Percentiles rank a stretch among this genome's conserved stretches.
Conservation (phyloP, 35 echinoderm and acorn worm genomes). For the Ptychodera flava region DNA sequence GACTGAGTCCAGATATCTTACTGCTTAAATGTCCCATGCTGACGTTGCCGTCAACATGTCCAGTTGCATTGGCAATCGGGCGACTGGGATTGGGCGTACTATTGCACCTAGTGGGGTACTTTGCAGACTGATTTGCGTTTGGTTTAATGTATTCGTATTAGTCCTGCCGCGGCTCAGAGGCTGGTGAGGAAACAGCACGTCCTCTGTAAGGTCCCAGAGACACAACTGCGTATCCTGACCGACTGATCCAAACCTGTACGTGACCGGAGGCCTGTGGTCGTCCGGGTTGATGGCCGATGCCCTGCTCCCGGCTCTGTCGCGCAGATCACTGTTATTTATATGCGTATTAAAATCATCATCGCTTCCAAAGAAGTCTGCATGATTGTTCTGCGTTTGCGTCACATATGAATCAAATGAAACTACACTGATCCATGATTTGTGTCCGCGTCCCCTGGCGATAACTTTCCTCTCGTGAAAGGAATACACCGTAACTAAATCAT, state of each 20-base stretch:
- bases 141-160: slow-evolving; percentile 49
- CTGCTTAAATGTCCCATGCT: slow-evolving; percentile 40
- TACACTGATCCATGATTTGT: slow-evolving; percentile 84
- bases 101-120: slow-evolving; percentile 28
- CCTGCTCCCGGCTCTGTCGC: slow-evolving; percentile 78
- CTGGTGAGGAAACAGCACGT: slow-evolving; percentile 61
- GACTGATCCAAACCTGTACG: slow-evolving; percentile 93
- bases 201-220: slow-evolving; percentile 98
- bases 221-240: slow-evolving; percentile 96
- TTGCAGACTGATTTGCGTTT: slow-evolving; percentile 71
- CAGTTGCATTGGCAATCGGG: slow-evolving; percentile 14
- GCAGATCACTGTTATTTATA: slow-evolving; percentile 5
- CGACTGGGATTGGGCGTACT: slow-evolving; percentile 43
- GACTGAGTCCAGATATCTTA: slow-evolving; percentile 63
- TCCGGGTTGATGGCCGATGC: slow-evolving; percentile 57
- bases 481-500: slow-evolving; percentile 91
- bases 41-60: not conserved
- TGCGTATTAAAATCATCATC: slow-evolving; percentile 83
- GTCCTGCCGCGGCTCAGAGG: slow-evolving; percentile 66
- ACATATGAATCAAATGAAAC: slow-evolving; percentile 90
- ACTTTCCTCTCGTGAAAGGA: slow-evolving; percentile 81
- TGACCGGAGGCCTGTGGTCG: slow-evolving; percentile 35
- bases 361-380: slow-evolving; percentile 69
- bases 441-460: slow-evolving; percentile 65
- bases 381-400: slow-evolving; percentile 63